Base-by-base conservation (phyloP, 1,140 invertebrate genomes). In the Saccostrea cuccullata region DNA sequence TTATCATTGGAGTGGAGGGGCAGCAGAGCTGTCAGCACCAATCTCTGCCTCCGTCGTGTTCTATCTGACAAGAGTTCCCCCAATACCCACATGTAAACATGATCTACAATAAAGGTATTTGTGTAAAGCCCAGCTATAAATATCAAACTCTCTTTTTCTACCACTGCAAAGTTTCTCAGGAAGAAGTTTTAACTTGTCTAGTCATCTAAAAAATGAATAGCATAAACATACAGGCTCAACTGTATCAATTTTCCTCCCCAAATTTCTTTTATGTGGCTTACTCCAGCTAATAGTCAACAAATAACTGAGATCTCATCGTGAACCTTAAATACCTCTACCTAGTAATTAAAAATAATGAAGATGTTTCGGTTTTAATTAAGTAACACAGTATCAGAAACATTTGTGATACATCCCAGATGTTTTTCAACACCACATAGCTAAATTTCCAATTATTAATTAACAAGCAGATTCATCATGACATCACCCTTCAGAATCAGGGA, bases 341-440 rank as follows among this genome's bases (percentile, higher is more conserved):
- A 26, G 70, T 77, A 77, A 77, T 77, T 77, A 77, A 77, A 77
- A 77, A 77, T 77, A 77, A 77, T 30, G 70, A 77, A 77, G 70
- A 77, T 77, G 26, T 77, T 77, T 77, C 70, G 13, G 30, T 30
- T 36, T 15, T 77, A 77, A 77, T 77, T 36, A 77, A 26, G 70
- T 77, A 77, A 77, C 30, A 6, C 17, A 17, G 70, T 30, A 77
- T 77, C 70, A 77, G 26, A 77, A 2, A 15, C 70, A 26, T 17
- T 36, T 30, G 5, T 77, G 70, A 77, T 77, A 26, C 9, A 77
- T 77, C 2, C 0, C 12, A 30, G 70, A 77, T 77, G 70, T 26
- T 77, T 73, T 30, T 2, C 13, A 15, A 77, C 70, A 26, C 23
- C 26, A 77, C 13, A 30, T 26, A 17, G 70, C 70, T 36, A 26